Evolutionary conservation across 1,140 invertebrate species (phyloP).

Genomic region (Lepeophtheirus salmonis): DNA sequence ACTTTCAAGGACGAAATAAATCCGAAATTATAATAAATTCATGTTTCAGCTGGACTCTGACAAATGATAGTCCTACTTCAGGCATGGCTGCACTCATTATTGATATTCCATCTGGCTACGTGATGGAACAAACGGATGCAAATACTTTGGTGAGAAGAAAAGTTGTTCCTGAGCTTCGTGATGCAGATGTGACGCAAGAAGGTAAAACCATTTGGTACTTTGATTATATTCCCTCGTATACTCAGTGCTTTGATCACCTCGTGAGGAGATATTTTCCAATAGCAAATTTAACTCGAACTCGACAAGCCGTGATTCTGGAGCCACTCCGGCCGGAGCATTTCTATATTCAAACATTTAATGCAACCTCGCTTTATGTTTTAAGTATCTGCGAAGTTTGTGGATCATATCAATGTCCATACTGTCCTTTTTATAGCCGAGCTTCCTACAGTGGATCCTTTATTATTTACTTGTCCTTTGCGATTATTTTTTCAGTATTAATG

Average conservation of each 20-base stretch:
- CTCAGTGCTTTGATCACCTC: conserved; percentile 31
- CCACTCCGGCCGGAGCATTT: conserved; percentile 34
- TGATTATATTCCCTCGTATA: conserved; percentile 28
- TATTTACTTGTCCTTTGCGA: neutral
- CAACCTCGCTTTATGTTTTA: conserved; percentile 34
- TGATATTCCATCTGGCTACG: conserved; percentile 38
- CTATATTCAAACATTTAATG: conserved; percentile 35
- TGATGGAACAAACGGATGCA: conserved; percentile 32
- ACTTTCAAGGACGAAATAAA: conserved; percentile 34
- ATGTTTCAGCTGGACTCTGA: conserved; percentile 25
- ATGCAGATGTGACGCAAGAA: conserved; percentile 22
- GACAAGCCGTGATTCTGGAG: conserved; percentile 36
- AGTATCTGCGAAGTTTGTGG: conserved; percentile 44
- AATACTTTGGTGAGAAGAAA: conserved; percentile 24
- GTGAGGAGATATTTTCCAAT: conserved; percentile 36
- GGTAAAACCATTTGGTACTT: conserved; percentile 29
- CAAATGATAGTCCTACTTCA: conserved; percentile 24
- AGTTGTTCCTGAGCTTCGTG: conserved; percentile 26
- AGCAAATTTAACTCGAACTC: conserved; percentile 36
- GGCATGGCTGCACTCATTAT: conserved; percentile 37
- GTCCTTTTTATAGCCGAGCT: conserved; percentile 31
- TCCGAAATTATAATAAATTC: conserved; percentile 33
- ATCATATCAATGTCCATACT: conserved; percentile 43
- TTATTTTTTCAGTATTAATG: neutral
- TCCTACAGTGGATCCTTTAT: neutral